Evolutionary conservation across 2,113 vertebrate species (phyloP), one percentile per base, ranked within the genome.

Genomic region (Dascyllus trimaculatus): DNA sequence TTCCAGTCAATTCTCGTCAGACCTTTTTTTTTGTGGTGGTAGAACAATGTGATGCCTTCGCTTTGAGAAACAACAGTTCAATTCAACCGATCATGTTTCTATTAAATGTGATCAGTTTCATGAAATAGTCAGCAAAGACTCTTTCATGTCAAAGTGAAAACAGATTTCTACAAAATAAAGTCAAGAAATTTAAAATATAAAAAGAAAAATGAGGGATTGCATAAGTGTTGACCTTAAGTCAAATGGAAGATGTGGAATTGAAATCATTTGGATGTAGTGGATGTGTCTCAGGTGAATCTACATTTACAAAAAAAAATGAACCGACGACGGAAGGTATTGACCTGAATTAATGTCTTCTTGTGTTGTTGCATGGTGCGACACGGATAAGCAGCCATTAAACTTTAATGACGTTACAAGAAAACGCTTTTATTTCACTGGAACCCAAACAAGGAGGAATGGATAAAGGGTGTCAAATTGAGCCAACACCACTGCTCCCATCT

Each of bases 351-450:
- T 57, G 70, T 71, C 19, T 54, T 29, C 29, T 8, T 10, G 7
- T 63, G 45, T 46, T 54, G n/a, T 15, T 18, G 32, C 46, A 51
- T 53, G 8, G 70, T 59, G 38, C 48, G 32, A 62, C 46, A 11
- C 9, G 52, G 60, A 65, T 61, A 76, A 49, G 9, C 3, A 2
- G 17, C 22, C 11, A 78, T 89, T 64, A 81, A 85, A 80, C 4
- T 73, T 72, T 77, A 14, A 90, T 78, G 75, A 24, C 35, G 2
- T 29, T 45, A 83, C 84, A 88, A 60, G 73, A 76, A 85, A 76
- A 89, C 26, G 75, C 85, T 82, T 79, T 90, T 68, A 84, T 71
- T 74, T 82, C 17, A 77, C 59, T 77, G 48, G 64, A 80, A 68
- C 17, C 11, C 58, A 70, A 59, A 85, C 62, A 46, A 57, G 59